Base-by-base conservation (phyloP, 2,113 vertebrate species). In the Corythoichthys haematopterus region DNA sequence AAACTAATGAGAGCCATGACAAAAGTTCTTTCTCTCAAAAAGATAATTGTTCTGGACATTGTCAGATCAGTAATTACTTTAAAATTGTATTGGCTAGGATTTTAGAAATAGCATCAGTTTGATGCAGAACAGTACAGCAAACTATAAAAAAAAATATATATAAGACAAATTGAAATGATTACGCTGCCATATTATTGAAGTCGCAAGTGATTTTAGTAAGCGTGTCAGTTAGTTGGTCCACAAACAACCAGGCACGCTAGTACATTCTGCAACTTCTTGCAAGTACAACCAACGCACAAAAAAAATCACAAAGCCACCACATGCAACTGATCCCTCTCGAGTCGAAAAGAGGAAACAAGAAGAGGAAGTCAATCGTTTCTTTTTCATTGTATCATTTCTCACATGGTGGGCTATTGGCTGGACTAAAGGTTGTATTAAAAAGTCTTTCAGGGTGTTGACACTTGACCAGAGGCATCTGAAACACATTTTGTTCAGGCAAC, bases 311-410 rank as follows among this genome's bases (percentile, higher is more conserved):
- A 74, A 60, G 35, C 46, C 52, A 59, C 57, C 64, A 10, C 15
- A 58, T 65, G 33, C 43, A 62, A 47, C 15, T 53, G 38, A 69
- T 48, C 4, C 6, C 37, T 2, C 40, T 13, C 20, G 14, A 13
- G 36, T 47, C 16, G 11, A 38, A 59, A 13, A 57, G 35, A 71
- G 76, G 71, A 71, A 76, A 64, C 68, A 46, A 72, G 60, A 82
- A 80, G 64, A 5, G 64, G 80, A 78, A 82, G 68, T 76, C 62
- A 50, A 20, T 63, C 65, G 70, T 59, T 0, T 37, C 46, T n/a
- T 50, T 20, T 8, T 4, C 47, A 37, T 20, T 70, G 52, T 64
- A 14, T 37, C 20, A 70, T 71, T n/a, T 70, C 38, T 10, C 2
- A 28, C 2, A 62, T 3, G 37, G 10, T 28, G 11, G 53, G 20